These are phyloP conservation scores for Stomatorhinus walkeri DNA, from an alignment of 2,797 vertebrate genomes.

Conservation along the genomic window DNA sequence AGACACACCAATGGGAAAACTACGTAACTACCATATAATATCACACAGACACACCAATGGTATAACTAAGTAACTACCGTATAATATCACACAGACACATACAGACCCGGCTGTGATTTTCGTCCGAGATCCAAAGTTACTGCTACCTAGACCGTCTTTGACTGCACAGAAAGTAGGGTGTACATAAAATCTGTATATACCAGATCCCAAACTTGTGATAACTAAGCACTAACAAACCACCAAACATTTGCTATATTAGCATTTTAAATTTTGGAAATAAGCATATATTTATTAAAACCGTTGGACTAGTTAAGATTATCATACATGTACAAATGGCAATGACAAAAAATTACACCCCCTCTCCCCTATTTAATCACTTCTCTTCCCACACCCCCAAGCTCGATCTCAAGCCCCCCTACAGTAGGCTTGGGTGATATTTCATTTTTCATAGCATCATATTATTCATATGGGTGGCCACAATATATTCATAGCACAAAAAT, in stretches of 20 bases:
- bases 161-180: neutral
- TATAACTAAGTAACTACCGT: too few relatives aligned
- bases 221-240: neutral
- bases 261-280: neutral
- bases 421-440: neutral
- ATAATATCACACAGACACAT: too few relatives aligned
- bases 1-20: too few relatives aligned
- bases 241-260: neutral
- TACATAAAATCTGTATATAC: neutral
- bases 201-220: neutral
- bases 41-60: too few relatives aligned
- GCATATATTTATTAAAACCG: neutral
- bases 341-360: neutral
- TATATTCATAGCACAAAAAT: neutral
- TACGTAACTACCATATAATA: too few relatives aligned
- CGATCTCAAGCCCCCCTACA: neutral
- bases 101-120: neutral
- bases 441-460: neutral
- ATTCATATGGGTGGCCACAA: neutral
- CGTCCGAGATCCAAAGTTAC: neutral
- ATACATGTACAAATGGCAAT: neutral
- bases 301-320: neutral
- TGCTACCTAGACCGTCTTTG: neutral
- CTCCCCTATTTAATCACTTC: neutral
- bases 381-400: neutral